These are phyloP conservation scores for Clunio marinus DNA, from an alignment of 2,888 invertebrate genomes.

Conservation along the genomic window DNA sequence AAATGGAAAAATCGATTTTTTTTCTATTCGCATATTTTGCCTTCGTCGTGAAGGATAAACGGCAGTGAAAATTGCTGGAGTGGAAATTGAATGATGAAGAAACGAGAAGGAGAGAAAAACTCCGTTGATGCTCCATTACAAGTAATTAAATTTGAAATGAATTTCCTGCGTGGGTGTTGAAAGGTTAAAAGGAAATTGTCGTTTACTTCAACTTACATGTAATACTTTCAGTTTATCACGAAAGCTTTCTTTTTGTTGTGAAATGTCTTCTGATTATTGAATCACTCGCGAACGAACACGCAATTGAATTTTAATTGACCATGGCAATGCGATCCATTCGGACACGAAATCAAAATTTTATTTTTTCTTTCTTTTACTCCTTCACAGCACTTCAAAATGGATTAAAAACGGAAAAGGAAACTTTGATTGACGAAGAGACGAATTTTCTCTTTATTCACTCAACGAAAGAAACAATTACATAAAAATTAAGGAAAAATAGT, in stretches of 20 bases:
- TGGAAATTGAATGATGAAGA: not conserved
- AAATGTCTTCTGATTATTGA: not conserved
- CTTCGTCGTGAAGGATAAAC: not conserved
- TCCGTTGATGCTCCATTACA: too few relatives aligned
- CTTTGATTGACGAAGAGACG: not conserved
- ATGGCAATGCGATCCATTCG: not conserved
- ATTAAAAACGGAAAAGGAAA: not conserved
- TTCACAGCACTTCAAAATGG: too few relatives aligned
- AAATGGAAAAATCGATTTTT: not conserved
- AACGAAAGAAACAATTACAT: not conserved
- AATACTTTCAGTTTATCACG: not conserved
- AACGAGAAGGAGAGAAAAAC: not conserved
- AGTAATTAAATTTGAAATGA: not conserved
- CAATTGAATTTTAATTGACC: conserved; percentile 2
- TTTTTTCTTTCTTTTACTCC: too few relatives aligned
- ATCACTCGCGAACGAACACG: not conserved
- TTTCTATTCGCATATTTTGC: conserved; percentile 5
- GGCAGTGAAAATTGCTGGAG: not conserved
- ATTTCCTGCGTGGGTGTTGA: not conserved
- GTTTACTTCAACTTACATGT: not conserved
- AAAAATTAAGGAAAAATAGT: not conserved
- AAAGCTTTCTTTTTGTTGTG: too few relatives aligned
- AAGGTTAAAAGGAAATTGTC: too few relatives aligned
- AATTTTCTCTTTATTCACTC: not conserved
- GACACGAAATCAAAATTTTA: not conserved